Evolutionary conservation across 2,797 vertebrate species (phyloP), one percentile per base, ranked within the genome.

Genomic region (Pelochelys cantorii): DNA sequence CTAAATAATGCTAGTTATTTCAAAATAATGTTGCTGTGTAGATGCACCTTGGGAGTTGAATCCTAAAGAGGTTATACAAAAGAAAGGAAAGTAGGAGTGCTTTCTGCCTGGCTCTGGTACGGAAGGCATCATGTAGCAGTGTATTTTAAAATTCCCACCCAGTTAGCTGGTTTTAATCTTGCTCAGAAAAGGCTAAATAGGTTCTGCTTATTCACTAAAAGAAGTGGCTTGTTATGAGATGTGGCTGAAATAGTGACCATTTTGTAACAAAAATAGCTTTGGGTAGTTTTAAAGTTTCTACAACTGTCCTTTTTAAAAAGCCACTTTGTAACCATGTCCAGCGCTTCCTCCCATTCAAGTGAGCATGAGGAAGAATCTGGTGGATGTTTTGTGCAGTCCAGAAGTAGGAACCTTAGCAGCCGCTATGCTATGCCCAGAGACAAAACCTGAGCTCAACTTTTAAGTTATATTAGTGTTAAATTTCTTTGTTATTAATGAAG

Each of bases 141-240:
- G 34, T 78, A 2, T 56, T 65, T 60, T 52, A 90, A 85, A 86
- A 84, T 65, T 57, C 83, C 5, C 14, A 53, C 56, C 23, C 12
- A 71, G 13, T 83, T 65, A 29, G 11, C 0, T 79, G 7, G 2
- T 89, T 65, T 62, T 65, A 29, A 14, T 65, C 31, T 31, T 65
- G 3, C 0, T 31, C 0, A 0, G 1, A 0, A 3, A 85, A 22
- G 42, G 42, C 52, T 25, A 27, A 52, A 11, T 18, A 15, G 29
- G 31, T 48, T 27, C 75, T n/a, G 71, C 18, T 78, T 6, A 86
- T 34, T 25, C 56, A 53, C 17, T 48, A 75, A 86, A 87, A 81
- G 1, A 81, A 25, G 81, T 22, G 11, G 75, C 71, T 71, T 68
- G 68, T 80, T 86, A 48, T 7, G 34, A 87, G 62, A 87, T 88